phyloP scores from a whole-genome alignment of 2,797 vertebrate genomes.

The Oceanodroma leucorhoa region DNA sequence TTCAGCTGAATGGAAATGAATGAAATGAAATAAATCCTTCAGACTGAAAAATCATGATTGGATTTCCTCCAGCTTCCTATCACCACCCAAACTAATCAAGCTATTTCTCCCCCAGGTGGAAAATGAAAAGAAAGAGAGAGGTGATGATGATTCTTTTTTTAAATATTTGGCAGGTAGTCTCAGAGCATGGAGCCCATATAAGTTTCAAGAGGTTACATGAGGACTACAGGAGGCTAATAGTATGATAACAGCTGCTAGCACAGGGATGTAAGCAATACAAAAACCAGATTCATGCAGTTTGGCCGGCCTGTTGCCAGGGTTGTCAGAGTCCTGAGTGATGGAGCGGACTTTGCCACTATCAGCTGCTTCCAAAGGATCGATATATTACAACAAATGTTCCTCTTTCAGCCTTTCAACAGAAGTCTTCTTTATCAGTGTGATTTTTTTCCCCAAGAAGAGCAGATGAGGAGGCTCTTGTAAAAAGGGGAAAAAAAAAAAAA shows the following conservation, averaged over 20 bases:
- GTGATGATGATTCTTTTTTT: background rate
- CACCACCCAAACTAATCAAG: constrained; percentile 46
- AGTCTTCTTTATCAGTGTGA: background rate
- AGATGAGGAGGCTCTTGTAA: background rate
- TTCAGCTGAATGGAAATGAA: constrained; percentile 35
- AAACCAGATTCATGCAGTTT: background rate
- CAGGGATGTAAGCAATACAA: background rate
- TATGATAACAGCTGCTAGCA: constrained; percentile 30
- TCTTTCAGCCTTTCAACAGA: constrained; percentile 1
- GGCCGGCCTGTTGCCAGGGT: background rate
- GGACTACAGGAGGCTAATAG: constrained; percentile 21
- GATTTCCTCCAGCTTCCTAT: constrained; percentile 47
- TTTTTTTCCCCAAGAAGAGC: background rate
- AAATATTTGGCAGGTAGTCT: constrained; percentile 38
- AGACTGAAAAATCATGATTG: constrained; percentile 44
- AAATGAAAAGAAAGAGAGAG: constrained; percentile 36
- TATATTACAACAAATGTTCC: background rate
- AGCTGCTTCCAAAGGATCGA: background rate
- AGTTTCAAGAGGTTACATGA: constrained; percentile 41
- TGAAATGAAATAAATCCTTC: constrained; percentile 47
- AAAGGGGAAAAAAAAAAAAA: background rate
- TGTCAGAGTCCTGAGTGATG: constrained; percentile 11
- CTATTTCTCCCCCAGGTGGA: constrained; percentile 47
- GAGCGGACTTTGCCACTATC: background rate
- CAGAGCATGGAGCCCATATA: background rate